Conservation (phyloP, 2,113 vertebrate genomes). For the Orthonyx spaldingii region DNA sequence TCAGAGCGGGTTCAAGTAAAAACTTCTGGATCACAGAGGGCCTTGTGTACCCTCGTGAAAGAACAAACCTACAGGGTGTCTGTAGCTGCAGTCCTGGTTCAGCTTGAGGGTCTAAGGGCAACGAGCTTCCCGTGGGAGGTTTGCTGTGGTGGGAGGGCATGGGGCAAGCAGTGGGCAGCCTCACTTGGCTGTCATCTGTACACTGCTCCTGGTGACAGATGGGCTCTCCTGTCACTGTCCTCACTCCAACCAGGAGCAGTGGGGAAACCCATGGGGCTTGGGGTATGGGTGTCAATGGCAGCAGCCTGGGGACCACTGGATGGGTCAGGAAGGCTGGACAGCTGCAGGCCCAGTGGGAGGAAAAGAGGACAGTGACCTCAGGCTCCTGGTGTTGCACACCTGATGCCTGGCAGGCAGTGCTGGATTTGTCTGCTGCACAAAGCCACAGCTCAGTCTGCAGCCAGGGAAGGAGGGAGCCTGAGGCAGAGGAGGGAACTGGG, state of each 20-base stretch:
- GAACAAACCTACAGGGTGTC: neutral
- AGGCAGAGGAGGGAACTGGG: neutral
- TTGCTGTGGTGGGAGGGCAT: neutral
- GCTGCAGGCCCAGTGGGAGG: neutral
- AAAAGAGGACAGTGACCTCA: neutral
- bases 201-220: neutral
- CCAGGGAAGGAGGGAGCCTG: neutral
- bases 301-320: neutral
- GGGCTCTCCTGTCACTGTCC: neutral
- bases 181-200: neutral
- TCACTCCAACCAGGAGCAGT: neutral
- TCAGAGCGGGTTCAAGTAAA: neutral
- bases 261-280: neutral
- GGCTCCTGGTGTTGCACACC: neutral
- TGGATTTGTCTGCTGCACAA: neutral
- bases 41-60: neutral
- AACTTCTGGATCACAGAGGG: neutral
- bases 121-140: accelerated
- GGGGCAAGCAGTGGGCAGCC: neutral
- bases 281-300: accelerated
- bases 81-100: neutral
- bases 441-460: neutral
- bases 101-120: neutral
- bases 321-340: neutral
- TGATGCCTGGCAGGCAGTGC: neutral